Base-by-base conservation (phyloP, 2,888 invertebrate genomes). In the Papilio gigon region DNA sequence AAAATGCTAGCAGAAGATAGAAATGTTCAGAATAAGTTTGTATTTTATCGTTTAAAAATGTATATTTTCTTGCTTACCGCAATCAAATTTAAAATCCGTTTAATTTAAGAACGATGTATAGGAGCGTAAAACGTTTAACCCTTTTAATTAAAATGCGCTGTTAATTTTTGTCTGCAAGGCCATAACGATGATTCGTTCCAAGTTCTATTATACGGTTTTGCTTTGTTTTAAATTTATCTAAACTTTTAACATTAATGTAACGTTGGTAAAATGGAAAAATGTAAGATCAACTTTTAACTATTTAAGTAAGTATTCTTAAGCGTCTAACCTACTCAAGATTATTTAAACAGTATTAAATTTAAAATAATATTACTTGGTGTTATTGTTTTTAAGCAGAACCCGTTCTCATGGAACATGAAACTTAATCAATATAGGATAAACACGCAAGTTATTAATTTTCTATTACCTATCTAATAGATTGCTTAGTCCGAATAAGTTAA, bases 121-220 rank as follows among this genome's bases (percentile, higher is more conserved):
- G 12, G 27, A 50, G 14, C n/a, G 27, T 30, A 1, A 30, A 30
- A n/a, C 53, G 9, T 56, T 56, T 30, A 56, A 56, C 53, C 53
- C 53, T 56, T 56, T 56, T 56, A 56, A 56, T 56, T 53, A 53
- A 30, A 56, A 6, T 56, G 53, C 30, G 27, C 30, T 56, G 27
- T 17, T 56, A 30, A 50, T 56, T 56, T 53, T 30, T 56, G 53
- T 56, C 53, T 30, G 53, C 4, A 17, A 56, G 17, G 53, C 53
- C 30, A 30, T 56, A 56, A 56, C n/a, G 30, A 30, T 56, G 53
- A 50, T 25, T 25, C 1, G 47, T 50, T 50, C 25, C 12, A 50
- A 22, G 12, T 50, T 50, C 47, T 25, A 50, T 50, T 12, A 50
- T 50, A 22, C 22, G 22, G 17, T 30, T 30, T 56, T 30, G 53